Conservation (phyloP, 2,113 vertebrate species). For the Archilochus colubris region DNA sequence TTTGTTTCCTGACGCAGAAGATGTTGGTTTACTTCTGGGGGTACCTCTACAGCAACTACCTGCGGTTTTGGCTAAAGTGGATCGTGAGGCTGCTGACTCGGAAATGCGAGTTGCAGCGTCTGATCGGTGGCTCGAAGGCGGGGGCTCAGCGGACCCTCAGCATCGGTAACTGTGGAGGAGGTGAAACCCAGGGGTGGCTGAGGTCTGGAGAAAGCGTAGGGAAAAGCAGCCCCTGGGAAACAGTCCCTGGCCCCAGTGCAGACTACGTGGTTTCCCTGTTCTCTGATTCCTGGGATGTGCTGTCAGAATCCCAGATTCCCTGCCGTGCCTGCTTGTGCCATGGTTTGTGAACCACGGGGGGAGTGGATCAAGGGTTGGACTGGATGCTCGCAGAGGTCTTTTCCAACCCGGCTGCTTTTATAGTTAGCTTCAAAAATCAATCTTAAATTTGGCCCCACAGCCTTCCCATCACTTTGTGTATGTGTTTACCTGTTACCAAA, state of each 20-base stretch:
- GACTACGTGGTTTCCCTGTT: no score
- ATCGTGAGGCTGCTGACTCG: conserved; percentile 85
- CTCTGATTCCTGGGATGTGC: no score
- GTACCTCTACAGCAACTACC: conserved; percentile 86
- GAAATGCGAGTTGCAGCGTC: conserved; percentile 91
- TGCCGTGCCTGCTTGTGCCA: no score
- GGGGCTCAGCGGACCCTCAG: conserved; percentile 83
- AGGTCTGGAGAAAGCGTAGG: rapidly evolving
- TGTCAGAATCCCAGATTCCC: no score
- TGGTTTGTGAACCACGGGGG: no score
- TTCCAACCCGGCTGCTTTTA: no score
- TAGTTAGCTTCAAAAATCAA: neutral
- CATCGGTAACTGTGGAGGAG: conserved; percentile 76
- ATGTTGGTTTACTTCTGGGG: conserved; percentile 87
- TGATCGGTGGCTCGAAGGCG: conserved; percentile 75
- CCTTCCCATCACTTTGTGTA: rapidly evolving
- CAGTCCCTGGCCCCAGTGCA: neutral
- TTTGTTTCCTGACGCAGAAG: conserved; percentile 63
- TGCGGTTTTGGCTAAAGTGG: conserved; percentile 95
- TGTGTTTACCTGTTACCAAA: neutral
- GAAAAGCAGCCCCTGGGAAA: neutral
- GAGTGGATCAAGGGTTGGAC: no score
- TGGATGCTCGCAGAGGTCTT: no score
- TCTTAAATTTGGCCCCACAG: rapidly evolving
- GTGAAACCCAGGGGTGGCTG: no score